Evolutionary conservation across 2,113 vertebrate genomes (phyloP).

Genomic region (Cavia aperea): DNA sequence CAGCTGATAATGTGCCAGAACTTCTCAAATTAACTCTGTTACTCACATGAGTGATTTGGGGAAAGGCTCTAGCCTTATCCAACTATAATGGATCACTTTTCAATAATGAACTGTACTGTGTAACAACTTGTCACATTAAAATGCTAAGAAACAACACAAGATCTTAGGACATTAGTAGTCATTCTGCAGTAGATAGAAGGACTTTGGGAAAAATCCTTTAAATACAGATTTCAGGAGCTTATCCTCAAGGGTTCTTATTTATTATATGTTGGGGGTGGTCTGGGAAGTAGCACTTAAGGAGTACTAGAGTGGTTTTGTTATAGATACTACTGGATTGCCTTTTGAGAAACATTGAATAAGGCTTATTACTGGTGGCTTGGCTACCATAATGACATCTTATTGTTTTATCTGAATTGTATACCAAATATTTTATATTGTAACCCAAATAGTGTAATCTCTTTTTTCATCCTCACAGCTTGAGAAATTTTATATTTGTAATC

Average conservation of each 20-base stretch:
- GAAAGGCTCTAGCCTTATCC: neutral
- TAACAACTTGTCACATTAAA: conserved; percentile 3
- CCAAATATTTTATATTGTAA: no score
- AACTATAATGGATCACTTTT: neutral
- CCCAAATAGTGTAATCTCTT: no score
- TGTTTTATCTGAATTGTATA: conserved; percentile 3
- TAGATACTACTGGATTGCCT: neutral
- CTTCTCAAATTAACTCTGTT: neutral
- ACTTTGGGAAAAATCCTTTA: neutral
- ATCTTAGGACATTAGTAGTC: neutral
- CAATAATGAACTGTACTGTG: neutral
- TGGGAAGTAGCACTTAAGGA: conserved; percentile 29
- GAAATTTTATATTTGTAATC: no score
- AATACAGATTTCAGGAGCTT: neutral
- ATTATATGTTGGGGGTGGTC: neutral
- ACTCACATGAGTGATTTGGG: neutral
- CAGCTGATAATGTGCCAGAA: neutral
- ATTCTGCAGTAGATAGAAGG: neutral
- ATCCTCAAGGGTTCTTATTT: conserved; percentile 23
- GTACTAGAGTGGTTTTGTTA: neutral
- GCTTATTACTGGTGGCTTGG: neutral
- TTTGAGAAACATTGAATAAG: conserved; percentile 5
- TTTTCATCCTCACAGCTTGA: no score
- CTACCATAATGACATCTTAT: neutral
- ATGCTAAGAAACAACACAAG: conserved; percentile 15